Evolutionary conservation across 2,113 vertebrate genomes (phyloP).

Genomic region (Heteronetta atricapilla): DNA sequence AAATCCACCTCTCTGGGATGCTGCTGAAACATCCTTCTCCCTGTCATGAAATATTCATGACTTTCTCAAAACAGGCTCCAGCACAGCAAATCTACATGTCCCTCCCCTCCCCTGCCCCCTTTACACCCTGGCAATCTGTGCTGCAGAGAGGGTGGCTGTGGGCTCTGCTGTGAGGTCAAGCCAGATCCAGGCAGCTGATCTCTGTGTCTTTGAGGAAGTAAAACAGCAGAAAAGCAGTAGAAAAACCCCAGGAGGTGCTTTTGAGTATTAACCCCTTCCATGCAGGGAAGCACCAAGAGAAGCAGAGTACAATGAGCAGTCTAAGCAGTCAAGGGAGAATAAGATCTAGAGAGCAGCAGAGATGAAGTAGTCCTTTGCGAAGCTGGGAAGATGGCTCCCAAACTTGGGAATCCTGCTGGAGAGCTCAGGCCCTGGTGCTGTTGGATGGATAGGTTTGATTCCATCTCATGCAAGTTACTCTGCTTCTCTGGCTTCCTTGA

Average conservation of each 20-base stretch:
- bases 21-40: not conserved
- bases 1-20: not conserved
- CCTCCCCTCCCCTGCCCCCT: not conserved
- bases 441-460: not conserved
- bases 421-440: not conserved
- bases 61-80: not conserved
- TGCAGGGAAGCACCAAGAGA: not conserved
- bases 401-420: not conserved
- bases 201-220: conserved; percentile 25
- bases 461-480: too few species aligned
- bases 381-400: not conserved
- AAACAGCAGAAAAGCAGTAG: conserved; percentile 13
- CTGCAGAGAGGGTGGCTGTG: not conserved
- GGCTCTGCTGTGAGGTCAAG: not conserved
- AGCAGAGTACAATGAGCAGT: not conserved
- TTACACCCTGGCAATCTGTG: not conserved
- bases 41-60: conserved; percentile 12
- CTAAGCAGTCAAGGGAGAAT: not conserved
- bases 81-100: not conserved
- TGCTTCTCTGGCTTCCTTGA: not conserved
- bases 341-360: rapidly evolving
- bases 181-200: not conserved
- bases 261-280: conserved; percentile 9
- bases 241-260: not conserved
- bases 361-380: not conserved